Conservation (phyloP, 2,888 invertebrate species). For the Cephus runcator region DNA sequence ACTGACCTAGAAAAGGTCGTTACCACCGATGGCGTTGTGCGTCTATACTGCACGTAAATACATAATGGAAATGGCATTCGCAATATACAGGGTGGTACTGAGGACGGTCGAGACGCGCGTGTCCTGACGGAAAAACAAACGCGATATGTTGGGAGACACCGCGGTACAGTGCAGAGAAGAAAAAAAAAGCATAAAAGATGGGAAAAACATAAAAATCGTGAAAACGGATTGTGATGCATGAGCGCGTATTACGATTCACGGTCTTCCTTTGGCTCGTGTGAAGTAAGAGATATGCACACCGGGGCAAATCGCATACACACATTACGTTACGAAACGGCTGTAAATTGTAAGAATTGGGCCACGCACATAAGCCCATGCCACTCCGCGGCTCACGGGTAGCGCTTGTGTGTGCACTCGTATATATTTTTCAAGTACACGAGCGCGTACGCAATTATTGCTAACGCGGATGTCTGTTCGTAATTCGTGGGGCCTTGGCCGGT, state of each 20-base stretch:
- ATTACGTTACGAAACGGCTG: slow-evolving; percentile 52
- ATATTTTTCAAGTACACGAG: slow-evolving; percentile 42
- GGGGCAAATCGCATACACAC: slow-evolving; percentile 36
- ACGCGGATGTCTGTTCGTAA: slow-evolving; percentile 63
- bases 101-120: neutral
- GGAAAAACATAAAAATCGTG: neutral
- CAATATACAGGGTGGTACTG: neutral
- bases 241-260: slow-evolving; percentile 7
- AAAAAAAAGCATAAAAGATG: slow-evolving; percentile 20
- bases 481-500: slow-evolving; percentile 62
- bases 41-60: neutral
- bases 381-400: slow-evolving; percentile 5
- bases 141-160: neutral
- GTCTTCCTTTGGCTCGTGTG: neutral
- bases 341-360: slow-evolving; percentile 63
- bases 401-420: slow-evolving; percentile 12
- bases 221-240: neutral
- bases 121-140: slow-evolving; percentile 15
- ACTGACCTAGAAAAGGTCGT: slow-evolving; percentile 47
- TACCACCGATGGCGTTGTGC: slow-evolving; percentile 31
- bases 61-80: slow-evolving; percentile 1
- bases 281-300: slow-evolving; percentile 9
- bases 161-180: slow-evolving; percentile 14
- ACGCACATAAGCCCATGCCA: slow-evolving; percentile 31
- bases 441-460: slow-evolving; percentile 58